Conservation (phyloP, 1,140 invertebrate genomes). For the Lepidostoma basale region DNA sequence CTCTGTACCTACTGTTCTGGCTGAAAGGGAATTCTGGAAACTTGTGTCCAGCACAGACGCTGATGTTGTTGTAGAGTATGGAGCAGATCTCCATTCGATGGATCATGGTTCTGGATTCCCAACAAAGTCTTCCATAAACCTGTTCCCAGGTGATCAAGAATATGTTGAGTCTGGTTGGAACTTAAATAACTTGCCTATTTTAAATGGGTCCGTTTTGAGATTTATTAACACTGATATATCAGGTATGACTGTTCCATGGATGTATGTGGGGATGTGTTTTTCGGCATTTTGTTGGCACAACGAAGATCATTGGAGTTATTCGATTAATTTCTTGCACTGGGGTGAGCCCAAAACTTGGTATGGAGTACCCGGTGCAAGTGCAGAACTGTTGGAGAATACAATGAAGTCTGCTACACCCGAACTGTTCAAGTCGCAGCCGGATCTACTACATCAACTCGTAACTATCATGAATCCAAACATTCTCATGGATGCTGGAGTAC, state of each 20-base stretch:
- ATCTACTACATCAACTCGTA: constrained; percentile 96
- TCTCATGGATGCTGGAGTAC: constrained; percentile 82
- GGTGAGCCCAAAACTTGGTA: constrained; percentile 92
- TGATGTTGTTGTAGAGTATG: constrained; percentile 98
- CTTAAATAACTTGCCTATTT: constrained; percentile 95
- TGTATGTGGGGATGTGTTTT: constrained; percentile 99
- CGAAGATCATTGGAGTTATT: constrained; percentile 99
- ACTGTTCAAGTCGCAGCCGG: constrained; percentile 92
- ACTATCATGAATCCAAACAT: constrained; percentile 99
- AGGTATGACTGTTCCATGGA: constrained; percentile 99
- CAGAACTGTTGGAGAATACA: constrained; percentile 91
- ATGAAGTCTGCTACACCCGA: constrained; percentile 97
- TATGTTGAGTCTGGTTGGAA: constrained; percentile 98
- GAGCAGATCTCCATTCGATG: constrained; percentile 98
- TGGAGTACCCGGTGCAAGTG: constrained; percentile 91
- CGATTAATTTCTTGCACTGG: constrained; percentile 99
- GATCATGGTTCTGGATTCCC: constrained; percentile 98
- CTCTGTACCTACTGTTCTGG: constrained; percentile 80
- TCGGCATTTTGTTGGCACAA: constrained; percentile 99
- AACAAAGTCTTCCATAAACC: constrained; percentile 84
- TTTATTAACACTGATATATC: constrained; percentile 99
- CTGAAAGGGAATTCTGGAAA: constrained; percentile 98
- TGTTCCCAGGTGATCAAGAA: constrained; percentile 79
- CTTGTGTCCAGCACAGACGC: constrained; percentile 96
- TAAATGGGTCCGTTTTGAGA: constrained; percentile 90